Conservation (phyloP, 2,888 invertebrate species). For the Cactoblastis cactorum region DNA sequence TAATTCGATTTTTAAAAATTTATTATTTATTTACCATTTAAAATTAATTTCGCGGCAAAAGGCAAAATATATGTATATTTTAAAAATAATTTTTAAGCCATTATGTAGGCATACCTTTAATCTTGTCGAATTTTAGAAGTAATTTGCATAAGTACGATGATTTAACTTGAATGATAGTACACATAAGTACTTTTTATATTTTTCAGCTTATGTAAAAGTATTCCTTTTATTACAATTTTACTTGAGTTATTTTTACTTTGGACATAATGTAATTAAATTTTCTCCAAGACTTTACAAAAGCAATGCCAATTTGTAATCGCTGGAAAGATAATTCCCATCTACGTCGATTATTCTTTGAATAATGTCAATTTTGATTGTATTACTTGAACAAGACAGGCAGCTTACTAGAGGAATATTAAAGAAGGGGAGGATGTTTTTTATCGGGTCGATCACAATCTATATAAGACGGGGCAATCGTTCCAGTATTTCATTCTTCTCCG, state of each 20-base stretch:
- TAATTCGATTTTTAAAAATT: too few species aligned
- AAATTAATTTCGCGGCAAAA: too few species aligned
- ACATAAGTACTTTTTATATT: too few species aligned
- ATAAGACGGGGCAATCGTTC: conserved; percentile 42
- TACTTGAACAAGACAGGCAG: conserved; percentile 42
- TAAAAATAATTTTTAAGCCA: too few species aligned
- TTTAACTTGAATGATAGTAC: too few species aligned
- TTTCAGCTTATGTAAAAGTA: too few species aligned
- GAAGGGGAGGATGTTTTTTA: conserved; percentile 59
- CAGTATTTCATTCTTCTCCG: conserved; percentile 36
- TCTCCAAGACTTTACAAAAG: conserved; percentile 1
- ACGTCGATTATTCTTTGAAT: conserved; percentile 58
- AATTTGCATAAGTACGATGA: too few species aligned
- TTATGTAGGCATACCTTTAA: too few species aligned
- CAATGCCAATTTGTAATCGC: conserved; percentile 12
- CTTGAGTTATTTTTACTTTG: too few species aligned
- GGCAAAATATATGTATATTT: too few species aligned
- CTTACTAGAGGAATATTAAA: conserved; percentile 71
- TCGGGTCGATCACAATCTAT: conserved; percentile 35
- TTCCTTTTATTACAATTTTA: too few species aligned
- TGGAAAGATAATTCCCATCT: conserved; percentile 35
- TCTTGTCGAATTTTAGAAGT: neutral
- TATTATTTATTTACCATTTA: too few species aligned
- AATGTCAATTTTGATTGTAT: conserved; percentile 63
- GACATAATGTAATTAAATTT: neutral